phyloP scores from a whole-genome alignment of 2,113 vertebrate genomes.

The Rhabdomys dilectus region DNA sequence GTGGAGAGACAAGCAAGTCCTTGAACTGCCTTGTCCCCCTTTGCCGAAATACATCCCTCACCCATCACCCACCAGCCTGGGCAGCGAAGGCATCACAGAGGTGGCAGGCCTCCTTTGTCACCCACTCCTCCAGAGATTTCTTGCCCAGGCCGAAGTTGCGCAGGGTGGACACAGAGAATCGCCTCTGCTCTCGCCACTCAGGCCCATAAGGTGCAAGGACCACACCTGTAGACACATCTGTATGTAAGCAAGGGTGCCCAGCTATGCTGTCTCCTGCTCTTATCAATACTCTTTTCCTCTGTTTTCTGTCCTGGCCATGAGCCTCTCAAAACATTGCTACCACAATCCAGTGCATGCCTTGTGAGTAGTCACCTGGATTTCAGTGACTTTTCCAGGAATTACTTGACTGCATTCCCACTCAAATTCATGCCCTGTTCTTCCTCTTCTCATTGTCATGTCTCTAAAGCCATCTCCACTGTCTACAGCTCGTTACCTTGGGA shows the following conservation, averaged over 20 bases:
- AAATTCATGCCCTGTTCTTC: neutral
- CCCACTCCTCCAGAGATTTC: neutral
- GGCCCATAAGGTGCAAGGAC: conserved; percentile 81
- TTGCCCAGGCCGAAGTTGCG: neutral
- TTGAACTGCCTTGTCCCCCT: fast-evolving
- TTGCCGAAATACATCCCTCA: fast-evolving
- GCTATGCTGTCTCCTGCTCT: neutral
- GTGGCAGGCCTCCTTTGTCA: neutral
- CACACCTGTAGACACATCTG: conserved; percentile 81
- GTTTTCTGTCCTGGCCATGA: too few relatives aligned
- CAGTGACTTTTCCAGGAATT: neutral
- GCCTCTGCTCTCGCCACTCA: conserved; percentile 88
- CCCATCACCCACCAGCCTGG: conserved; percentile 75
- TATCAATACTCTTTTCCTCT: too few relatives aligned
- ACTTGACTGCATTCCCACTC: too few relatives aligned
- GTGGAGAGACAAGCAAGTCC: neutral
- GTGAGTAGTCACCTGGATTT: neutral
- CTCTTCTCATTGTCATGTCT: neutral
- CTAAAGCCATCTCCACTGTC: too few relatives aligned
- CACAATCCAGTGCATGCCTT: neutral
- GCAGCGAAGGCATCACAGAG: conserved; percentile 79
- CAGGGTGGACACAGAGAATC: neutral
- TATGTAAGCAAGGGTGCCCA: neutral
- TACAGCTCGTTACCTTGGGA: conserved; percentile 71
- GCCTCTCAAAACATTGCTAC: neutral